phyloP scores from a whole-genome alignment of 2,113 vertebrate species.

The Prunella himalayana region DNA sequence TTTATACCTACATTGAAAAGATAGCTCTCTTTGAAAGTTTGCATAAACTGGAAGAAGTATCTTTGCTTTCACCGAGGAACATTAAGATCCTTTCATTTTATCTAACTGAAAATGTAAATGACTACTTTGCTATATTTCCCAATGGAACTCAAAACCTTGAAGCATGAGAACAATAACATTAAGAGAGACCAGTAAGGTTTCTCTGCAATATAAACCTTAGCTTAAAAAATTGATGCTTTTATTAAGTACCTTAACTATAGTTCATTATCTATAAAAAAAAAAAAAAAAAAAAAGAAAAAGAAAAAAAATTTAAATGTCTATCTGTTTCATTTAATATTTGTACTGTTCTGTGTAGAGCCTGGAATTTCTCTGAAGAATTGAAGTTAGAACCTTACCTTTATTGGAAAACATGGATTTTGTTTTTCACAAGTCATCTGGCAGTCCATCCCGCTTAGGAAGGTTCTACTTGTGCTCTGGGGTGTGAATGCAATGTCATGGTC shows the following conservation, averaged over 20 bases:
- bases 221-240: background rate
- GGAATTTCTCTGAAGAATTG: background rate
- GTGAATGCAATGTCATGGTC: conserved; percentile 89
- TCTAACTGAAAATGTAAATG: background rate
- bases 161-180: background rate
- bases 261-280: background rate
- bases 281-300: background rate
- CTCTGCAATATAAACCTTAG: background rate
- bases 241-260: background rate
- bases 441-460: conserved; percentile 44
- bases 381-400: conserved; percentile 76
- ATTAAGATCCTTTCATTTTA: background rate
- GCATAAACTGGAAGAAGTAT: background rate
- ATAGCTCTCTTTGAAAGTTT: background rate
- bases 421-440: conserved; percentile 80
- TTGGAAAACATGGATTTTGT: conserved; percentile 83
- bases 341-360: background rate
- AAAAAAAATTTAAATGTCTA: background rate
- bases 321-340: background rate
- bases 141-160: background rate
- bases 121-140: background rate
- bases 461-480: conserved; percentile 78
- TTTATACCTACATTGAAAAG: background rate
- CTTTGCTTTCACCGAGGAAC: background rate
- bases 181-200: background rate